A percentile compares a stretch with the other conserved stretches of the same genome.
Conservation (phyloP, 2,888 invertebrate genomes). For the Saturnia japonica region DNA sequence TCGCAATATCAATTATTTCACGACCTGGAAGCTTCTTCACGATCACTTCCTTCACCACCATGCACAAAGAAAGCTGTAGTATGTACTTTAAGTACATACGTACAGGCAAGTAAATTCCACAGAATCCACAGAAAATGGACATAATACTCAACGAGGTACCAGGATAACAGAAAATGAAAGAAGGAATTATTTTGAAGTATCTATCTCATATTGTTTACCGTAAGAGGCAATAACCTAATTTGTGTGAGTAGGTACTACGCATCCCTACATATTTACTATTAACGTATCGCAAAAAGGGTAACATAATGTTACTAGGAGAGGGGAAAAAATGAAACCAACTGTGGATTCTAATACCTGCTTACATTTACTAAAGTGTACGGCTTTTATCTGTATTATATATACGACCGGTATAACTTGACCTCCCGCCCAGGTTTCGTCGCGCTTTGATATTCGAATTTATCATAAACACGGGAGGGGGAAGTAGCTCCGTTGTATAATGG, state of each 20-base stretch:
- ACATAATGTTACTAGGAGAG: not conserved
- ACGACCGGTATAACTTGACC: slow-evolving; percentile 45
- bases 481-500: slow-evolving; percentile 46
- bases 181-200: not conserved
- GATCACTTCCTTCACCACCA: not conserved
- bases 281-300: slow-evolving; percentile 14
- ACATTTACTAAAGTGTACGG: slow-evolving; percentile 35
- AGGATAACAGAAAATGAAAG: not conserved
- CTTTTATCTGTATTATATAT: slow-evolving; percentile 41
- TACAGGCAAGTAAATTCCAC: not conserved
- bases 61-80: not conserved
- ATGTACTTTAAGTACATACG: no score
- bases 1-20: not conserved
- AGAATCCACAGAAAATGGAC: not conserved
- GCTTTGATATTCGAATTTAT: slow-evolving; percentile 16
- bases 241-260: slow-evolving; percentile 4
- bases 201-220: slow-evolving; percentile 1
- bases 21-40: not conserved
- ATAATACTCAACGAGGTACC: not conserved
- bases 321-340: slow-evolving; percentile 60
- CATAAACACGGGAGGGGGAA: slow-evolving; percentile 31
- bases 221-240: slow-evolving; percentile 6
- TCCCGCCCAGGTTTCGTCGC: slow-evolving; percentile 22
- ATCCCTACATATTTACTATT: slow-evolving; percentile 17
- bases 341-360: slow-evolving; percentile 60